phyloP scores from a whole-genome alignment of 53 echinoderm and acorn worm genomes.

The Patiria pectinifera region DNA sequence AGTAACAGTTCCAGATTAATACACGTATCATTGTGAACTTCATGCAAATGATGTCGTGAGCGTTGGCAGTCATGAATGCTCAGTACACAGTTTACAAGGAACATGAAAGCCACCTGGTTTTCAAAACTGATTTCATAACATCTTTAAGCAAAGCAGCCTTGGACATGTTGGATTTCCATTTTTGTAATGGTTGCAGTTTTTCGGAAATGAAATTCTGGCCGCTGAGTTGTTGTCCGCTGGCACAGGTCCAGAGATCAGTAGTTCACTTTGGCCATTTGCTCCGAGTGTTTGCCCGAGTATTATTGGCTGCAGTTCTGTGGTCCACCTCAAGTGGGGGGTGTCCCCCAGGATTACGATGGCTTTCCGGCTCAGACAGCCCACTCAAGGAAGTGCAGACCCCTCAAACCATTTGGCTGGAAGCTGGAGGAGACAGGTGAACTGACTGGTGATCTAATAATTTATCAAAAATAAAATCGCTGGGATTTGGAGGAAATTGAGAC shows the following conservation, averaged over 20 bases:
- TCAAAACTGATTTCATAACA: too few species aligned
- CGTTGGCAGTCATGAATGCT: too few species aligned
- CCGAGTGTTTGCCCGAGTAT: background rate
- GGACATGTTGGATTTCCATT: too few species aligned
- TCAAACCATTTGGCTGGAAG: slow-evolving; percentile 22
- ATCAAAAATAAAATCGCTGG: slow-evolving; percentile 20
- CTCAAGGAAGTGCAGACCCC: slow-evolving; percentile 44
- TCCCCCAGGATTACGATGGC: slow-evolving; percentile 25
- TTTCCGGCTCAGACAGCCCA: slow-evolving; percentile 53
- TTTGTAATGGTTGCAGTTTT: too few species aligned
- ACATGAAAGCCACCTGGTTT: background rate
- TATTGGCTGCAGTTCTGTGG: slow-evolving; percentile 8
- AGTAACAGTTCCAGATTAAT: too few species aligned
- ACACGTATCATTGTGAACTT: too few species aligned
- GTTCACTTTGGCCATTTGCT: background rate
- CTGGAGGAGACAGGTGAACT: slow-evolving; percentile 38
- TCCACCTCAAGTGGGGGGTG: slow-evolving; percentile 5
- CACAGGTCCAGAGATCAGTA: background rate
- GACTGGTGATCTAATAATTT: slow-evolving; percentile 54
- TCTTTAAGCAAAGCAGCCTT: too few species aligned
- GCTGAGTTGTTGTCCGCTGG: background rate
- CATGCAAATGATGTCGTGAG: too few species aligned
- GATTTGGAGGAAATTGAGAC: slow-evolving; percentile 47
- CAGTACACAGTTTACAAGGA: too few species aligned
- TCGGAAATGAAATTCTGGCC: too few species aligned